Conservation (phyloP, 2,888 invertebrate species). For the Hirtodrosophila duncani region DNA sequence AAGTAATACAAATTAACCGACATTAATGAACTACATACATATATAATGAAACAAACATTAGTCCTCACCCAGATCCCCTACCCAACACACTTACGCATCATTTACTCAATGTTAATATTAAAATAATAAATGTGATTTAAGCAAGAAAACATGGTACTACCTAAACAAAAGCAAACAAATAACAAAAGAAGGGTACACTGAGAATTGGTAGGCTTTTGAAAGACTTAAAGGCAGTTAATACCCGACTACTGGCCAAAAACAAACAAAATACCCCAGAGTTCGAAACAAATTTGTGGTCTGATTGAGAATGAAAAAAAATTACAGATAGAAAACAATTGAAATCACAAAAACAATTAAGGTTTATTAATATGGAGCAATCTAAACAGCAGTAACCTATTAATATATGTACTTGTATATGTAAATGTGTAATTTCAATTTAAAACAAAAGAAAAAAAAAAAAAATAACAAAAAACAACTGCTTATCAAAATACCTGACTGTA, state of each 20-base stretch:
- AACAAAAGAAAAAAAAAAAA: no score
- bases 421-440: conserved; percentile 68
- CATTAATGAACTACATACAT: no score
- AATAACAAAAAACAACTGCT: no score
- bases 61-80: conserved; percentile 36
- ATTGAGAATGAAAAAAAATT: conserved; percentile 11
- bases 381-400: conserved; percentile 52
- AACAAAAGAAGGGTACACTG: conserved; percentile 24
- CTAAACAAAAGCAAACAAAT: conserved; percentile 32
- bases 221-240: conserved; percentile 12
- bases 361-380: conserved; percentile 53
- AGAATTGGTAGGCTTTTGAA: conserved; percentile 19
- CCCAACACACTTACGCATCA: conserved; percentile 60
- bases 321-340: conserved; percentile 32
- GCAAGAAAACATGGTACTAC: conserved; percentile 61
- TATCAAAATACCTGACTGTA: conserved; percentile 77
- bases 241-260: conserved; percentile 6
- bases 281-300: conserved; percentile 23
- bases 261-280: conserved; percentile 13
- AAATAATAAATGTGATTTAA: conserved; percentile 71
- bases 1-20: conserved; percentile 29
- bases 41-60: conserved; percentile 29
- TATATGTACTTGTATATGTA: conserved; percentile 21
- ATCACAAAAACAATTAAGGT: conserved; percentile 35
- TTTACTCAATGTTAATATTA: conserved; percentile 68